A percentile compares a stretch with the other conserved stretches of the same genome.
Evolutionary conservation across 2,797 vertebrate genomes (phyloP).

Genomic region (Periophthalmus magnuspinnatus): DNA sequence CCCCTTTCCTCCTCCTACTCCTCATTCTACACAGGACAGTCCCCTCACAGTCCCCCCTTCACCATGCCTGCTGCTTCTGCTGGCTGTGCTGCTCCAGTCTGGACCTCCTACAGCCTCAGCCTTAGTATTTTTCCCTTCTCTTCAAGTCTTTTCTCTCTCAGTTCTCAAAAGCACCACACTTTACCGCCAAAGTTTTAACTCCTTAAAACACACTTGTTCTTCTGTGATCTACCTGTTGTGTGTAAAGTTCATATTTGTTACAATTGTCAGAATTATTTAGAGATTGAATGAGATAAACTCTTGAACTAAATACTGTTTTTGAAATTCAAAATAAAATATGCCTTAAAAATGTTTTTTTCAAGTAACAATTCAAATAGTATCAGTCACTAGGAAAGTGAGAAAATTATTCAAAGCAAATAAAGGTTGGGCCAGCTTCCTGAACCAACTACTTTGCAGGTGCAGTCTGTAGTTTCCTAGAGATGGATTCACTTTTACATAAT

Average conservation of each 20-base stretch:
- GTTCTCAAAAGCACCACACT: constrained; percentile 45
- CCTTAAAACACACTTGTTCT: not conserved
- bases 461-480: not conserved
- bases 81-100: constrained; percentile 29
- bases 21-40: constrained; percentile 2
- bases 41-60: constrained; percentile 38
- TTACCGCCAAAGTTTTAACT: constrained; percentile 47
- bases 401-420: not conserved
- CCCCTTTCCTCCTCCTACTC: constrained; percentile 12
- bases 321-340: not conserved
- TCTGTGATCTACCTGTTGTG: not conserved
- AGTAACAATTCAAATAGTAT: not conserved
- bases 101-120: constrained; percentile 42
- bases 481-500: not conserved
- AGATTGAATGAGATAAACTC: not conserved
- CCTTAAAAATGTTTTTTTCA: not conserved
- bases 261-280: not conserved
- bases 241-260: not conserved
- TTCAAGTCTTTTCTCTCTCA: constrained; percentile 37
- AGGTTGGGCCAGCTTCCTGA: not conserved
- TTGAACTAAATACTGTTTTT: not conserved
- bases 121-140: constrained; percentile 59
- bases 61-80: constrained; percentile 48
- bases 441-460: not conserved
- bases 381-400: not conserved